Conservation (phyloP, 2,888 invertebrate species). For the Seira musarum region DNA sequence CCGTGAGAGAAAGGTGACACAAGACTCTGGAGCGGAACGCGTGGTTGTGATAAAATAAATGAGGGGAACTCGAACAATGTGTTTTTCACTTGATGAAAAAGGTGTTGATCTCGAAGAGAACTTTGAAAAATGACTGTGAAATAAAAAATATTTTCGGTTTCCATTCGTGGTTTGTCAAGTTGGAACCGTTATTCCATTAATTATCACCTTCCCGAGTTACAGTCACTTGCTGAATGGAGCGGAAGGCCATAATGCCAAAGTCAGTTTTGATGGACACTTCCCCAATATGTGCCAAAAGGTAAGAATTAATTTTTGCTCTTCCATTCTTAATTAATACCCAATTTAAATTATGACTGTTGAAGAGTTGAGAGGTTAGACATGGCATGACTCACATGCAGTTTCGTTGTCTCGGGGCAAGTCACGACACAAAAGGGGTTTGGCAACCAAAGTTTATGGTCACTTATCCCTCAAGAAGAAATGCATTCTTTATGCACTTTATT, state of each 20-base stretch:
- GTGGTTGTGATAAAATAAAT: not conserved
- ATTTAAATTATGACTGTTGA: not conserved
- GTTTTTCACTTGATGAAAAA: too few relatives aligned
- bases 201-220: too few relatives aligned
- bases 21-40: not conserved
- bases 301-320: constrained; percentile 29
- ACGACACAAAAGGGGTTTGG: not conserved
- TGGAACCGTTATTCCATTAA: too few relatives aligned
- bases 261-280: constrained; percentile 68
- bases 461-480: not conserved
- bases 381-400: not conserved
- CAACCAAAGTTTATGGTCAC: not conserved
- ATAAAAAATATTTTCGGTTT: too few relatives aligned
- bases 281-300: constrained; percentile 68
- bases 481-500: not conserved
- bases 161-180: too few relatives aligned
- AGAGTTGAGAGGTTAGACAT: too few relatives aligned
- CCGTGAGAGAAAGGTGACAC: not conserved
- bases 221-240: too few relatives aligned
- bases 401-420: not conserved
- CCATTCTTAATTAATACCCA: not conserved
- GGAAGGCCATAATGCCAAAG: constrained; percentile 68
- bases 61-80: too few relatives aligned
- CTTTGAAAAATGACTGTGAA: too few relatives aligned
- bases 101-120: too few relatives aligned